These are phyloP conservation scores for Epistrophe eligans DNA, from an alignment of 2,888 invertebrate species.

Conservation along the genomic window DNA sequence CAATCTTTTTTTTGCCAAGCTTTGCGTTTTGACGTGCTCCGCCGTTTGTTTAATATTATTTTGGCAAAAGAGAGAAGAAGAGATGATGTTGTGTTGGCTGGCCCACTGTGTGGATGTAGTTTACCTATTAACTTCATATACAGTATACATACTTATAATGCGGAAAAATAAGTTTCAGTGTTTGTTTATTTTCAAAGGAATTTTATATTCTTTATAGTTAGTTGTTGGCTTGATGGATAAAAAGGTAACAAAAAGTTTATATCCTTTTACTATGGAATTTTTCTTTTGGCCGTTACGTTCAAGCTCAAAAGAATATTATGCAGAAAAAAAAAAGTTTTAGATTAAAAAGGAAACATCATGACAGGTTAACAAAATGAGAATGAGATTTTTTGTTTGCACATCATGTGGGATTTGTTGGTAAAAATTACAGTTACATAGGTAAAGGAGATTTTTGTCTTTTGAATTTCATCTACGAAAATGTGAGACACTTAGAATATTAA, in stretches of 20 bases:
- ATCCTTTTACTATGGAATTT: constrained; percentile 39
- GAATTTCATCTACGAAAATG: too few relatives aligned
- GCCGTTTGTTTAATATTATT: constrained; percentile 55
- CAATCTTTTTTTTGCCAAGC: constrained; percentile 57
- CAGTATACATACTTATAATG: not conserved
- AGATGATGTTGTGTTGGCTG: constrained; percentile 2
- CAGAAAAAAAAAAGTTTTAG: constrained; percentile 36
- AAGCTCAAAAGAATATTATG: not conserved
- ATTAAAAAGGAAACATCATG: constrained; percentile 44
- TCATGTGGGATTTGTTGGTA: not conserved
- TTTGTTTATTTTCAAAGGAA: constrained; percentile 20
- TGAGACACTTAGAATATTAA: too few relatives aligned
- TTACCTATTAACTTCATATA: too few relatives aligned
- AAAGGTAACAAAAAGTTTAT: constrained; percentile 5
- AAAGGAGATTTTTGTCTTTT: not conserved
- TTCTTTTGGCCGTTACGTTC: constrained; percentile 6
- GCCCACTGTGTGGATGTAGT: not conserved
- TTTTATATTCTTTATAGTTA: not conserved
- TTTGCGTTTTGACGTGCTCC: constrained; percentile 61
- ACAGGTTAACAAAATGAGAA: constrained; percentile 17
- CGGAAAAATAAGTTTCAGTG: constrained; percentile 4
- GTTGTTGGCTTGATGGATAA: not conserved
- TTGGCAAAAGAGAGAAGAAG: constrained; percentile 14
- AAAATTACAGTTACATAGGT: not conserved
- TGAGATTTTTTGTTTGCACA: not conserved